These are phyloP conservation scores for Premnoplex brunnescens DNA, from an alignment of 2,797 vertebrate species.

Conservation along the genomic window DNA sequence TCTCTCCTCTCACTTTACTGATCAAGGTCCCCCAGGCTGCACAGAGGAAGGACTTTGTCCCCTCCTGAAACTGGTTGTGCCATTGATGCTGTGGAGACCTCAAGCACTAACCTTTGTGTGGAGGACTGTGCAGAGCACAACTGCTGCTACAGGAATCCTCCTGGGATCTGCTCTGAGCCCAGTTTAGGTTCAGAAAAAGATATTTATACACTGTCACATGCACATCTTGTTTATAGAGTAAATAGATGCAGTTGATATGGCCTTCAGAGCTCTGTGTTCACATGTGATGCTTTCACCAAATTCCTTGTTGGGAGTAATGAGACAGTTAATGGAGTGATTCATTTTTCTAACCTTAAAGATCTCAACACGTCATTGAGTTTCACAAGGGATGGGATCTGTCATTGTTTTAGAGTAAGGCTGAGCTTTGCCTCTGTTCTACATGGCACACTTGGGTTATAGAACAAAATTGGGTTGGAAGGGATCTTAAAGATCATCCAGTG, in stretches of 20 bases:
- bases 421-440: background rate
- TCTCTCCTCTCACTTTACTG: background rate
- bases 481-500: background rate
- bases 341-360: background rate
- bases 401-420: background rate
- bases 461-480: background rate
- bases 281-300: background rate
- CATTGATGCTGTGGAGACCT: background rate
- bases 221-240: background rate
- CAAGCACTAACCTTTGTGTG: background rate
- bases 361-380: background rate
- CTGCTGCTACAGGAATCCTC: background rate
- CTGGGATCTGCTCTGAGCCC: background rate
- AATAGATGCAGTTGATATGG: background rate
- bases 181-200: background rate
- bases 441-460: background rate
- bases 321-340: background rate
- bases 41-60: fast-evolving
- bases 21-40: background rate
- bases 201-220: background rate
- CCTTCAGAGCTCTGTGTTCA: background rate
- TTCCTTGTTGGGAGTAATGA: background rate
- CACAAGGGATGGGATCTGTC: background rate
- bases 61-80: background rate
- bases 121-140: background rate